Base-by-base conservation (phyloP, 2,113 vertebrate species). In the Ageneiosus marmoratus region DNA sequence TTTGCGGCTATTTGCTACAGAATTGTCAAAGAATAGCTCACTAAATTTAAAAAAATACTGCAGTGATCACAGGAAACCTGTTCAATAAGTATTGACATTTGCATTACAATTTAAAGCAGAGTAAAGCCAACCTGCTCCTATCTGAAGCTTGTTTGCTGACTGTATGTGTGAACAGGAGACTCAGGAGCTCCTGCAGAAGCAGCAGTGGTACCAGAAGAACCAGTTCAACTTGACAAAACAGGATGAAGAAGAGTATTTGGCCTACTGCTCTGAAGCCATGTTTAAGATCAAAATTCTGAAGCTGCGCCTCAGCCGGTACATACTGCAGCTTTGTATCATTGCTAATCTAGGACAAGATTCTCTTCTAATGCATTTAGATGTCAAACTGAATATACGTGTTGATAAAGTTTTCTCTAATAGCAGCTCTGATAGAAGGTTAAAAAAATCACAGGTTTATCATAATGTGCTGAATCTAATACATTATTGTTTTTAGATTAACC, bases 131-230 rank as follows among this genome's bases (percentile, higher is more conserved):
- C 15, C 7, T 34, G 29, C 22, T 32, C 29, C 5, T 65, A 8
- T 65, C 6, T 34, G 62, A 63, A 32, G 27, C 15, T 63, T 16
- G 27, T 63, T 65, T 16, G 4, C 16, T 67, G 2, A 2, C 32
- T 67, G 63, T 16, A 16, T 67, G 22, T 56, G 18, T 56, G 11
- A 80, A 0, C 86, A 97, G 96, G 94, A 88, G 6, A 92, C 90
- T 0, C 87, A 93, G 83, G 93, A 95, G 85, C 90, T 96, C 44
- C 91, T 95, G 91, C 90, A 84, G 89, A 90, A 94, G 62, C 90
- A 97, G 70, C 90, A 87, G 24, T 93, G 92, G 93, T 96, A 94
- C 89, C 91, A 95, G 78, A 86, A 91, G 89, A 95, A 94, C 65
- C 86, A 92, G 90, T 82, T 84, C 10, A 83, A 81, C 67, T 84